phyloP scores from a whole-genome alignment of 2,888 invertebrate genomes.

The Marronus borbonicus region DNA sequence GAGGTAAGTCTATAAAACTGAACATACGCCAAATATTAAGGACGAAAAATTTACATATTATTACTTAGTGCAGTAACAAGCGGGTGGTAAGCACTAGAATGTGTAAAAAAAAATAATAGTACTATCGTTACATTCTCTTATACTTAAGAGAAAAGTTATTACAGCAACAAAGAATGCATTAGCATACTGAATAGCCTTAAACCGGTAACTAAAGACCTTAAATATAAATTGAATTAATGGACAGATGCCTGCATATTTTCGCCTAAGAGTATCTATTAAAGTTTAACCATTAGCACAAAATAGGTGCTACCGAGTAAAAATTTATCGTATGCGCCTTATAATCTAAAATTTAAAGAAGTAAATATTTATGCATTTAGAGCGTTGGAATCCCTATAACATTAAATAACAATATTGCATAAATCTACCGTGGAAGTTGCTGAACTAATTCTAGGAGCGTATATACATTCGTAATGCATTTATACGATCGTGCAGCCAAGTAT shows the following conservation, averaged over 20 bases:
- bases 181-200: not conserved
- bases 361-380: conserved; percentile 18
- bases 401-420: conserved; percentile 36
- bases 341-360: conserved; percentile 7
- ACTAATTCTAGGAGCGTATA: conserved; percentile 25
- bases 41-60: too few species aligned
- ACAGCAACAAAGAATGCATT: not conserved
- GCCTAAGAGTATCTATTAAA: not conserved
- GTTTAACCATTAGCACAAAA: not conserved
- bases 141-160: not conserved
- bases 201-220: not conserved
- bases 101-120: too few species aligned
- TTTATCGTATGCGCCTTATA: conserved; percentile 3
- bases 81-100: too few species aligned
- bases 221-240: not conserved
- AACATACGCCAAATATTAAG: too few species aligned
- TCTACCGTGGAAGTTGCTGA: conserved; percentile 15
- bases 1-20: too few species aligned
- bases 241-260: not conserved
- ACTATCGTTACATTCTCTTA: too few species aligned
- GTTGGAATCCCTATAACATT: conserved; percentile 8
- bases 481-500: conserved; percentile 10
- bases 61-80: too few species aligned
- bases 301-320: conserved; percentile 17
- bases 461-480: conserved; percentile 35